Conservation (phyloP, 2,888 invertebrate genomes). For the Lycophotia porphyrea region DNA sequence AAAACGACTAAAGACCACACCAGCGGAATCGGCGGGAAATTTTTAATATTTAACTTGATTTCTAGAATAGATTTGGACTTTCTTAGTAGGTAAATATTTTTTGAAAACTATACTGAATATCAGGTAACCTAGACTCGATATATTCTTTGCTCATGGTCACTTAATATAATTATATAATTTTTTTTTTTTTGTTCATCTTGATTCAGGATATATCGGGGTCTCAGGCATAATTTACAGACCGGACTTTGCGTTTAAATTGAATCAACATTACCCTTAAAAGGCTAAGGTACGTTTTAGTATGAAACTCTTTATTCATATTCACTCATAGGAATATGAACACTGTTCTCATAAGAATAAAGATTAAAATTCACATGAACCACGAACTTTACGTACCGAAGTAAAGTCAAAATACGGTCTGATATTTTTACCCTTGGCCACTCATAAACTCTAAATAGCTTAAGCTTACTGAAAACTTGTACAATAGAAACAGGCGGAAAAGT, state of each 20-base stretch:
- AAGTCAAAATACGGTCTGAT: not conserved
- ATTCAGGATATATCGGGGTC: not conserved
- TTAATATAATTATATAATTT: constrained; percentile 3
- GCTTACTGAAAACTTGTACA: constrained; percentile 9
- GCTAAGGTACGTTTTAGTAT: not conserved
- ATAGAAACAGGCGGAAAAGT: constrained; percentile 30
- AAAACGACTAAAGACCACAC: constrained; percentile 17
- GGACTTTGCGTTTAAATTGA: not conserved
- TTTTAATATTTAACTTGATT: constrained; percentile 14
- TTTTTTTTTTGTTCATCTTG: not conserved
- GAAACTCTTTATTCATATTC: not conserved
- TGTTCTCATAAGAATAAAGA: not conserved
- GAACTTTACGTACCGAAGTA: not conserved
- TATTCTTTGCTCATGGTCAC: not conserved
- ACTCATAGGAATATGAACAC: not conserved
- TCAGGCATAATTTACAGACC: not conserved
- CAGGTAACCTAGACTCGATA: not conserved
- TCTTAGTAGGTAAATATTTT: not conserved
- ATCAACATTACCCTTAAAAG: not conserved
- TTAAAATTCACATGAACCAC: not conserved
- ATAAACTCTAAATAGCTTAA: constrained; percentile 9
- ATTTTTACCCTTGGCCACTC: not conserved
- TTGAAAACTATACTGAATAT: not conserved
- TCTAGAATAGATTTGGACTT: constrained; percentile 23
- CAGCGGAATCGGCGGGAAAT: constrained; percentile 32